A percentile compares a stretch with the other conserved stretches of the same genome.
Conservation (phyloP, 2,888 invertebrate genomes). For the Apotomis betuletana region DNA sequence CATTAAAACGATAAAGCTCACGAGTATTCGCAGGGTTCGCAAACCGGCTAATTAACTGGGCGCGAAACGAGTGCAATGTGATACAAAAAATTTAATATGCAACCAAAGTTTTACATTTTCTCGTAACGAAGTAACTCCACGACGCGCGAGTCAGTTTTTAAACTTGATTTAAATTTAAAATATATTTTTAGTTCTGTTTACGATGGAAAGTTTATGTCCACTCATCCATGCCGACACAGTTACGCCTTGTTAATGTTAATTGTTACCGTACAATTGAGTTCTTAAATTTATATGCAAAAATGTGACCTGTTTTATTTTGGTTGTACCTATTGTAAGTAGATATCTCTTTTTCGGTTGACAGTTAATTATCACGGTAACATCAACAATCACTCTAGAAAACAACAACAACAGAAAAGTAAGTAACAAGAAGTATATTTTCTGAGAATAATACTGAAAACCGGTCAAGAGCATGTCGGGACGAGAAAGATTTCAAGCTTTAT, state of each 20-base stretch:
- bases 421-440: no score
- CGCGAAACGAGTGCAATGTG: conserved; percentile 24
- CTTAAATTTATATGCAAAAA: no score
- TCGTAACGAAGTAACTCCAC: conserved; percentile 11
- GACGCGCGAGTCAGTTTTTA: conserved; percentile 4
- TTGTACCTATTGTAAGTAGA: no score
- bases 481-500: no score
- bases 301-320: no score
- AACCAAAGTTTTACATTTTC: conserved; percentile 28
- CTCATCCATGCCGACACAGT: background rate
- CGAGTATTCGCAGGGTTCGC: background rate
- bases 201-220: conserved; percentile 5
- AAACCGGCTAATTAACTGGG: conserved; percentile 28
- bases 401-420: no score
- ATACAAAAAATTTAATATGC: conserved; percentile 25
- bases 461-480: no score
- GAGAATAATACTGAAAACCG: no score
- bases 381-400: no score
- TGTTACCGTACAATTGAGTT: no score
- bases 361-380: no score
- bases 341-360: no score
- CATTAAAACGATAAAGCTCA: conserved; percentile 1
- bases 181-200: conserved; percentile 13
- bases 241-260: background rate
- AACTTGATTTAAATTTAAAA: conserved; percentile 29